These are phyloP conservation scores for Planiliza haematocheilus DNA, from an alignment of 2,113 vertebrate species.

Conservation along the genomic window DNA sequence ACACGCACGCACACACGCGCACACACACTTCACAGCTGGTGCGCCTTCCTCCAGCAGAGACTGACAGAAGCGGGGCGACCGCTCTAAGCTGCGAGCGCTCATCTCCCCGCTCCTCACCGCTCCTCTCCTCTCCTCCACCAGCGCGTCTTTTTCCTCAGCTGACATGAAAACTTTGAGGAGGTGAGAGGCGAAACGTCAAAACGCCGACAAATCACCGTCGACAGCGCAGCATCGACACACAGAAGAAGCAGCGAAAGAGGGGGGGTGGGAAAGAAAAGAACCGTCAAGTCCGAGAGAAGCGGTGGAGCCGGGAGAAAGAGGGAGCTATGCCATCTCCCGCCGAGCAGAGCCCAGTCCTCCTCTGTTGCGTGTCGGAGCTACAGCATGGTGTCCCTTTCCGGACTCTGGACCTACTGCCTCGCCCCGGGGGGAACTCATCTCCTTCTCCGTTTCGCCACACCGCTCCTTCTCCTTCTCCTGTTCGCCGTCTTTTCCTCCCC, in stretches of 20 bases:
- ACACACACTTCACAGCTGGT: slow-evolving; percentile 68
- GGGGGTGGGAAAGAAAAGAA: slow-evolving; percentile 34
- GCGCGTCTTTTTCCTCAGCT: slow-evolving; percentile 61
- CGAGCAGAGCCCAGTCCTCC: slow-evolving; percentile 78
- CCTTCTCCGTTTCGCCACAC: slow-evolving; percentile 53
- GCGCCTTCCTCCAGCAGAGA: slow-evolving; percentile 69
- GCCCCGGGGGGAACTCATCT: slow-evolving; percentile 71
- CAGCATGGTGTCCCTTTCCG: slow-evolving; percentile 80
- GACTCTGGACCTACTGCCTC: slow-evolving; percentile 79
- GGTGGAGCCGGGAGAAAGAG: slow-evolving; percentile 72
- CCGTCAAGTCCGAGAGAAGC: slow-evolving; percentile 75
- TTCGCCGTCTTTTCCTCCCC: slow-evolving; percentile 66
- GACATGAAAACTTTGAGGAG: slow-evolving; percentile 71
- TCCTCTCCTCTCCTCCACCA: slow-evolving; percentile 38
- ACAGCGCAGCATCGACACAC: slow-evolving; percentile 40
- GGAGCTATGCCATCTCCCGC: slow-evolving; percentile 85
- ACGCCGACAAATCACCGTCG: slow-evolving; percentile 52
- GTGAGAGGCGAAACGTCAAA: slow-evolving; percentile 49
- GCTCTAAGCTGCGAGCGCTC: slow-evolving; percentile 72
- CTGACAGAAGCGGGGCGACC: slow-evolving; percentile 77
- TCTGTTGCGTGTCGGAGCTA: slow-evolving; percentile 75
- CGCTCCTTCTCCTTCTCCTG: slow-evolving; percentile 71
- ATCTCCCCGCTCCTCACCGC: slow-evolving; percentile 43
- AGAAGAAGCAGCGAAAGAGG: slow-evolving; percentile 4
- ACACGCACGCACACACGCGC: slow-evolving; percentile 25